phyloP scores from a whole-genome alignment of 1,140 invertebrate genomes.

The Trachelipus rathkii region DNA sequence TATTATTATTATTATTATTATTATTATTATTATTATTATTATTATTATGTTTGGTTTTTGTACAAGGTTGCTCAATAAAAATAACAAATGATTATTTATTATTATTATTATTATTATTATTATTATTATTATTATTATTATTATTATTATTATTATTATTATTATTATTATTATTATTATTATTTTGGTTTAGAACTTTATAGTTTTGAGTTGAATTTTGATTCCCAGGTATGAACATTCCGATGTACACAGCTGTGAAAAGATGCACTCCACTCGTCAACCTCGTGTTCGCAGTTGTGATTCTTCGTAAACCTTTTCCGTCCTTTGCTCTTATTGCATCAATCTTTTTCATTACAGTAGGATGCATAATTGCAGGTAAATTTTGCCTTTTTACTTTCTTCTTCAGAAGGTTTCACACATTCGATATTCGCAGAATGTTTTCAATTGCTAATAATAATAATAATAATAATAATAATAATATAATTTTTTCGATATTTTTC shows the following conservation, averaged over 20 bases:
- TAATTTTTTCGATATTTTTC: no score
- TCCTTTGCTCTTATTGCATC: slow-evolving; percentile 49
- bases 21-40: no score
- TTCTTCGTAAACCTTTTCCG: slow-evolving; percentile 52
- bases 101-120: no score
- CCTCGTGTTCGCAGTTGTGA: slow-evolving; percentile 51
- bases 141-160: no score
- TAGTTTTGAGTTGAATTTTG: slow-evolving; percentile 25
- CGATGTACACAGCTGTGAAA: slow-evolving; percentile 58
- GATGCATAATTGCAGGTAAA: slow-evolving; percentile 55
- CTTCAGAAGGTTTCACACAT: background rate
- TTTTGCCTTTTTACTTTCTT: slow-evolving; percentile 12
- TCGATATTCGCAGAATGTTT: background rate
- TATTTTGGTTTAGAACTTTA: background rate
- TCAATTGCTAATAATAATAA: background rate
- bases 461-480: background rate
- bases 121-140: no score
- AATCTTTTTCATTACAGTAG: slow-evolving; percentile 47
- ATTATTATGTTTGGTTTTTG: no score
- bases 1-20: no score
- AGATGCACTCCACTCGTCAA: slow-evolving; percentile 55
- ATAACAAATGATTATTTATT: no score
- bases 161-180: no score
- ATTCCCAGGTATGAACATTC: slow-evolving; percentile 54
- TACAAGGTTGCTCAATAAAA: no score